Conservation (phyloP, 2,797 vertebrate genomes). For the Hydrocynus forskahlii region DNA sequence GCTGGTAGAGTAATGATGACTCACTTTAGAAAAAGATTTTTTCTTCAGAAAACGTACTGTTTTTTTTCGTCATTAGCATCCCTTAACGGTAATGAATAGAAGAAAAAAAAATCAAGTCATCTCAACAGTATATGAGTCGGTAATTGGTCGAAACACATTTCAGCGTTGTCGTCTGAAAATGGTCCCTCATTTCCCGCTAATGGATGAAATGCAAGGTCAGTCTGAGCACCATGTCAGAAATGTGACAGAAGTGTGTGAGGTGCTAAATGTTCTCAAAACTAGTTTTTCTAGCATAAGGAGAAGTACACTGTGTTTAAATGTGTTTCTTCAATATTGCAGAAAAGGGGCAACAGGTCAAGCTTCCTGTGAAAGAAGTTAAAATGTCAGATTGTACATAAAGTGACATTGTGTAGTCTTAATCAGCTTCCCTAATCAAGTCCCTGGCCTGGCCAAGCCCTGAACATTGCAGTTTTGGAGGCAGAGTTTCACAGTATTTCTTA, state of each 20-base stretch:
- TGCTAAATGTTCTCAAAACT: neutral
- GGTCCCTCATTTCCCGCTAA: neutral
- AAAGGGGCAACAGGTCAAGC: too few relatives aligned
- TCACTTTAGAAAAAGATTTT: conserved; percentile 28
- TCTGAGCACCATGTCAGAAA: neutral
- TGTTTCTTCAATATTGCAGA: too few relatives aligned
- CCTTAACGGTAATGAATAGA: conserved; percentile 21
- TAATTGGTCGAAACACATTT: conserved; percentile 35
- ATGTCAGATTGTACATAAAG: too few relatives aligned
- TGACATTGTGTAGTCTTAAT: too few relatives aligned
- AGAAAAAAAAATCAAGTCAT: conserved; percentile 21
- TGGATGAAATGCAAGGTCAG: neutral
- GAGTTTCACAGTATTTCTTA: too few relatives aligned
- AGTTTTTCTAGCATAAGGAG: neutral
- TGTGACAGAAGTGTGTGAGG: neutral
- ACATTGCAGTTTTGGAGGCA: too few relatives aligned
- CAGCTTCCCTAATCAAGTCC: too few relatives aligned
- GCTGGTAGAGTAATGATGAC: conserved; percentile 30
- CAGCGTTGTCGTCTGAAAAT: neutral
- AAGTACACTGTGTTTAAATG: too few relatives aligned
- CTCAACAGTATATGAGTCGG: neutral
- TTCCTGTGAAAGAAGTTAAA: too few relatives aligned
- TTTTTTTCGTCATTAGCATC: conserved; percentile 27
- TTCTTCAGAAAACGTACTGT: conserved; percentile 27
- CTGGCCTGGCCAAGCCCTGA: too few relatives aligned